phyloP scores from a whole-genome alignment of 2,797 vertebrate species.

The Amblyraja radiata region DNA sequence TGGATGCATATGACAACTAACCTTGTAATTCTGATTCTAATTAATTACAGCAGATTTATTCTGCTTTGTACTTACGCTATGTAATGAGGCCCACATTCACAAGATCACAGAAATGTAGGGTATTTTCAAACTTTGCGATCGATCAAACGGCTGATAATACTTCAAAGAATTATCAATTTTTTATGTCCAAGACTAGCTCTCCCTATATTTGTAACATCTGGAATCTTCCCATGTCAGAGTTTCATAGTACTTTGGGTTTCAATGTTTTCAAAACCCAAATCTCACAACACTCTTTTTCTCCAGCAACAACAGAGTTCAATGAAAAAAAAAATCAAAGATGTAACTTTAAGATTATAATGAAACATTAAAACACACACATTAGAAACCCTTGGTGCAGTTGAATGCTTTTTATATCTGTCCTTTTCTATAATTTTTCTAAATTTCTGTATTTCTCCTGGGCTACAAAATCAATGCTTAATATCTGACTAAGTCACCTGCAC shows the following conservation, averaged over 20 bases:
- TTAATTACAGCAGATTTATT: not conserved
- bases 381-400: not conserved
- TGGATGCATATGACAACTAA: not conserved
- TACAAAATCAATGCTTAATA: not conserved
- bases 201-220: not conserved
- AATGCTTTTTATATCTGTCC: not conserved
- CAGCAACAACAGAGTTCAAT: not conserved
- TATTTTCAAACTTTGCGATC: not conserved
- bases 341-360: not conserved
- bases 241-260: not conserved
- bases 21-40: not conserved
- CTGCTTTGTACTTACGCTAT: not conserved
- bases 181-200: not conserved
- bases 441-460: not conserved
- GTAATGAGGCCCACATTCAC: not conserved
- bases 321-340: not conserved
- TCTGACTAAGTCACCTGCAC: not conserved
- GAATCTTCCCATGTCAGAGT: not conserved
- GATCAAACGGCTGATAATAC: not conserved
- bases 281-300: not conserved
- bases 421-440: not conserved
- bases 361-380: not conserved
- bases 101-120: not conserved
- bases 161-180: not conserved
- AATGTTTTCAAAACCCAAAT: not conserved